Conservation (phyloP, 2,888 invertebrate species). For the Merodon equestris region DNA sequence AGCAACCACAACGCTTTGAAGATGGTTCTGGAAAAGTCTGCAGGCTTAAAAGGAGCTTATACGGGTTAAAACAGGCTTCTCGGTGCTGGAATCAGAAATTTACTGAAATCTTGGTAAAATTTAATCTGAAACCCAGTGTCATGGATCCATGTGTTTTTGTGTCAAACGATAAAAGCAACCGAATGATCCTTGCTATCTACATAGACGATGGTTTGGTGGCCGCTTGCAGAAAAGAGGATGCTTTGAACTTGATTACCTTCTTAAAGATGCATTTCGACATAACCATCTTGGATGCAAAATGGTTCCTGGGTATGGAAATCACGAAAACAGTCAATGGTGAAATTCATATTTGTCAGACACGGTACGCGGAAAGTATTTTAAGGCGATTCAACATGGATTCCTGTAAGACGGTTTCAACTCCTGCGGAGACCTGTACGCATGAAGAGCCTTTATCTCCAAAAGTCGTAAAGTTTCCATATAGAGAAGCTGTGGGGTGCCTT, state of each 20-base stretch:
- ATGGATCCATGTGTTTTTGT: too few species aligned
- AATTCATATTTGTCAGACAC: conserved; percentile 55
- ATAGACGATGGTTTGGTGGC: conserved; percentile 71
- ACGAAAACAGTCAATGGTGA: conserved; percentile 14
- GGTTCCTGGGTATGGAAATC: conserved; percentile 23
- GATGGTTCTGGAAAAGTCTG: conserved; percentile 68
- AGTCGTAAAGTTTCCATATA: conserved; percentile 51
- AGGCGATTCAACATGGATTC: conserved; percentile 60
- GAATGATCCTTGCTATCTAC: conserved; percentile 69
- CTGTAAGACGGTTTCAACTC: conserved; percentile 57
- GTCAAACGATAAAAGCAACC: conserved; percentile 50
- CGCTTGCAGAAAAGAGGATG: conserved; percentile 38
- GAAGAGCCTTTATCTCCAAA: conserved; percentile 47
- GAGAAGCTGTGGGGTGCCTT: conserved; percentile 62
- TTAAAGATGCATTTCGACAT: conserved; percentile 17
- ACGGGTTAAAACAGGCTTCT: conserved; percentile 70
- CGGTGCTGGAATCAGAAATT: conserved; percentile 70
- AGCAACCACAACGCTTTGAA: conserved; percentile 60
- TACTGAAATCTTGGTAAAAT: conserved; percentile 63
- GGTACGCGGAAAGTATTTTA: conserved; percentile 56
- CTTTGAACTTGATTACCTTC: conserved; percentile 7
- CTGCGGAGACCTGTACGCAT: conserved; percentile 24
- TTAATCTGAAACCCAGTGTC: conserved; percentile 64
- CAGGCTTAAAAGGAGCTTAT: conserved; percentile 67
- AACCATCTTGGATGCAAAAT: conserved; percentile 15